Percentiles rank a stretch among this genome's conserved stretches.
Conservation (phyloP, 2,797 vertebrate genomes). For the Mormyrus hasselquistii region DNA sequence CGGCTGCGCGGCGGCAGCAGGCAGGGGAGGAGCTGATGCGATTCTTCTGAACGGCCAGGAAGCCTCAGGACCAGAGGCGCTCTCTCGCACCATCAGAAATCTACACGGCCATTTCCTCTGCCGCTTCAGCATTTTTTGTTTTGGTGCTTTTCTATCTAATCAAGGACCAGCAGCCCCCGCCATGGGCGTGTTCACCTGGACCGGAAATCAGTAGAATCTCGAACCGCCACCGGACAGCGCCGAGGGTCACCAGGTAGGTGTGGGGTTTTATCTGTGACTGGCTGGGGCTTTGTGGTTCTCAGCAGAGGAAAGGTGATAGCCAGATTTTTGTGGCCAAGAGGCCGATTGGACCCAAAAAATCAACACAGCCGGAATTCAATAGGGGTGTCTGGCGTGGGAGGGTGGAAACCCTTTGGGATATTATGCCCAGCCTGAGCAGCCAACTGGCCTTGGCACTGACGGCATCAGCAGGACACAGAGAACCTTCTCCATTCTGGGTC, state of each 20-base stretch:
- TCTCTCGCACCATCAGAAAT: neutral
- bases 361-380: neutral
- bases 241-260: neutral
- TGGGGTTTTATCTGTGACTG: neutral
- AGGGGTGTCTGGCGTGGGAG: neutral
- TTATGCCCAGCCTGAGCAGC: neutral
- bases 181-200: neutral
- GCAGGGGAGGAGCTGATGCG: neutral
- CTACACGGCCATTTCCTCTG: neutral
- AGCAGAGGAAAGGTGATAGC: neutral
- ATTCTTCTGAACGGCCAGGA: neutral
- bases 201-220: slow-evolving; percentile 7
- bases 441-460: neutral
- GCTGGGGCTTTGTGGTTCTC: neutral
- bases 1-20: neutral
- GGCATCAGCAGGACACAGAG: neutral
- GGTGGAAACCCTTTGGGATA: neutral
- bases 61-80: neutral
- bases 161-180: neutral
- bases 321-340: neutral
- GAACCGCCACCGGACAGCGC: neutral
- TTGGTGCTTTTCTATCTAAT: neutral
- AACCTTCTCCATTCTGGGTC: neutral
- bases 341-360: neutral
- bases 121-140: neutral